Base-by-base conservation (phyloP, 2,797 vertebrate species). In the Cetoscarus ocellatus region DNA sequence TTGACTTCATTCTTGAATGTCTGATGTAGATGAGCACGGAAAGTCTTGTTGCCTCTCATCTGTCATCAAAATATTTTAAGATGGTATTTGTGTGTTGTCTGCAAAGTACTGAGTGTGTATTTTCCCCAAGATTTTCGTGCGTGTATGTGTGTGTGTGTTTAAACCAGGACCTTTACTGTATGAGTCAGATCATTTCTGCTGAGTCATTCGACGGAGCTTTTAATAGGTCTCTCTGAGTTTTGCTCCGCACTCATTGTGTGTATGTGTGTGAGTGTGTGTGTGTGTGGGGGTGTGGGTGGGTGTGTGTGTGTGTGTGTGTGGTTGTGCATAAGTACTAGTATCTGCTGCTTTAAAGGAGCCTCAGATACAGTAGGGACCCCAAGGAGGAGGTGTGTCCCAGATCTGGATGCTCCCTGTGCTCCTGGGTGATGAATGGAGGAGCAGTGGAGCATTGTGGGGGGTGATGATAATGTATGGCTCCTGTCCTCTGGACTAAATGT, bases 381-480 rank as follows among this genome's bases (percentile, higher is more conserved):
- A 49, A 75, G 56, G 47, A 75, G 60, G 67, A 61, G 66, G 61
- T 52, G 70, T 64, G 88, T 70, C 71, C 79, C 73, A 88, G 79
- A 80, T 84, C n/a, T 43, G 34, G 66, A 65, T 59, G 60, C 80
- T 83, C 78, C 45, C 66, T 59, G 48, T 58, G 39, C 59, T 79
- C 54, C 57, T 56, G 13, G 4, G 48, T 90, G 89, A 91, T 85
- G 56, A 85, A 82, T 87, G 77, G 67, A 62, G 63, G 48, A 43
- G 52, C 49, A 65, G 51, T 76, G 79, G 62, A 83, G 57, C 52
- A 10, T 67, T 61, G 57, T 52, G 48, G 67, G 71, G 40, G 49
- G 14, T 84, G 74, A 84, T 79, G 71, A 88, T 79, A 71, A 91
- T 77, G 67, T 69, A 84, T 48, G 49, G 57, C 34, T 44, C 1